phyloP scores from a whole-genome alignment of 2,888 invertebrate genomes.

The Phyllotreta cruciferae region DNA sequence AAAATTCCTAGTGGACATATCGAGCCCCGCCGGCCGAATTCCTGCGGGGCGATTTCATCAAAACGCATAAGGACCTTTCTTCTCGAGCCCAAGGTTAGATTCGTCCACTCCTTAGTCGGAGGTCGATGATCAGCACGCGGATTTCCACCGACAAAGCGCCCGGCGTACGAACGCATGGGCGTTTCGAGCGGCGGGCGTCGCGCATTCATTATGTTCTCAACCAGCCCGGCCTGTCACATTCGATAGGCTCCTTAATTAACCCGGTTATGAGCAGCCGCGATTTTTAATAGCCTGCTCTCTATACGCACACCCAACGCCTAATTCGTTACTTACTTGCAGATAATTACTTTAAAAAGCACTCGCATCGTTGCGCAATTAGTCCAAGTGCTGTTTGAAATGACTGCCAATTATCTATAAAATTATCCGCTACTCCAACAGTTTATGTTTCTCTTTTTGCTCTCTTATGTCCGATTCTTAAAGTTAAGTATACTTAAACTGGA shows the following conservation, averaged over 20 bases:
- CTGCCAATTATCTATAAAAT: too few species aligned
- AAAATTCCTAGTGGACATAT: too few species aligned
- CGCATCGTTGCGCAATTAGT: too few species aligned
- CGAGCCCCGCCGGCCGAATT: neutral
- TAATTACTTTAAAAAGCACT: too few species aligned
- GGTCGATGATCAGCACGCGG: slow-evolving; percentile 40
- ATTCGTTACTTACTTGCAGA: too few species aligned
- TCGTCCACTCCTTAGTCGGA: slow-evolving; percentile 33
- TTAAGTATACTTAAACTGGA: too few species aligned
- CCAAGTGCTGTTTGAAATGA: too few species aligned
- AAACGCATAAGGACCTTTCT: slow-evolving; percentile 33
- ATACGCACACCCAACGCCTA: too few species aligned
- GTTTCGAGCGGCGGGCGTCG: slow-evolving; percentile 14
- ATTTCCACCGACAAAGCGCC: slow-evolving; percentile 38
- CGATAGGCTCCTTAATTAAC: neutral
- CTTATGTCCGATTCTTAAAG: too few species aligned
- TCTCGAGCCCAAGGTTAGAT: slow-evolving; percentile 37
- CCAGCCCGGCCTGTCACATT: neutral
- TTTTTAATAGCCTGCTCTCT: too few species aligned
- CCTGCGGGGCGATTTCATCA: slow-evolving; percentile 21
- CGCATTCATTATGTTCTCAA: slow-evolving; percentile 2
- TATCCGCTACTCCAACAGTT: too few species aligned
- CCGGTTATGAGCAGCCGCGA: neutral
- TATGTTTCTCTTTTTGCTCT: too few species aligned
- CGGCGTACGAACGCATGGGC: slow-evolving; percentile 28